Conservation (phyloP, 2,113 vertebrate genomes). For the Myiopsitta monachus region DNA sequence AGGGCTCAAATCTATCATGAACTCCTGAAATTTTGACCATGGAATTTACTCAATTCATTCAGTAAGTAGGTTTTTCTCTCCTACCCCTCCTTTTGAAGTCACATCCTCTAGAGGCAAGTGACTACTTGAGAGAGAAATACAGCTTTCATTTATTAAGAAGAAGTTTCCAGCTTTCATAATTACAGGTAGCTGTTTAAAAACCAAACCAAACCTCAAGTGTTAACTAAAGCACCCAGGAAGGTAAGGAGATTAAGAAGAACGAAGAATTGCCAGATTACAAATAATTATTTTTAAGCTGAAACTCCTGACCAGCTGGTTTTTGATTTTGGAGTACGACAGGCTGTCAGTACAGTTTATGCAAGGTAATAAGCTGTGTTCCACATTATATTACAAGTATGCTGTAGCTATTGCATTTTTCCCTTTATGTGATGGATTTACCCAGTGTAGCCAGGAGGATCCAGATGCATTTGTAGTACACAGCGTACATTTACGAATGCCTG, state of each 20-base stretch:
- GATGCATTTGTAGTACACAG: fast-evolving
- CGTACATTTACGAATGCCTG: not conserved
- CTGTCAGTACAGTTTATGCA: not conserved
- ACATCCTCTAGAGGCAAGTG: not conserved
- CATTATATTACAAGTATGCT: not conserved
- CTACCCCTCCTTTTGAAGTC: not conserved
- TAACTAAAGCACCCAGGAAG: not conserved
- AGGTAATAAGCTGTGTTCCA: not conserved
- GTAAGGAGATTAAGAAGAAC: not conserved
- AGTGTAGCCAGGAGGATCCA: not conserved
- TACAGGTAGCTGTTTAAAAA: not conserved
- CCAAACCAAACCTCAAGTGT: not conserved
- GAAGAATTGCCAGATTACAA: not conserved
- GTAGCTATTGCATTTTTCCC: not conserved
- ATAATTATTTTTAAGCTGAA: not conserved
- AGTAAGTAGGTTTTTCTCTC: not conserved
- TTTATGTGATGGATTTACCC: not conserved
- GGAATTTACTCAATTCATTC: not conserved
- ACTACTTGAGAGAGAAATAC: not conserved
- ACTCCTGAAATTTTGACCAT: not conserved
- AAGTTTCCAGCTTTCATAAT: not conserved
- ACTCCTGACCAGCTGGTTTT: not conserved
- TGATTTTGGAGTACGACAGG: not conserved
- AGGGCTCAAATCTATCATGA: not conserved
- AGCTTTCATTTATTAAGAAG: not conserved